Evolutionary conservation across 2,113 vertebrate species (phyloP), one percentile per base, ranked within the genome.

Genomic region (Chloropsis cyanopogon): DNA sequence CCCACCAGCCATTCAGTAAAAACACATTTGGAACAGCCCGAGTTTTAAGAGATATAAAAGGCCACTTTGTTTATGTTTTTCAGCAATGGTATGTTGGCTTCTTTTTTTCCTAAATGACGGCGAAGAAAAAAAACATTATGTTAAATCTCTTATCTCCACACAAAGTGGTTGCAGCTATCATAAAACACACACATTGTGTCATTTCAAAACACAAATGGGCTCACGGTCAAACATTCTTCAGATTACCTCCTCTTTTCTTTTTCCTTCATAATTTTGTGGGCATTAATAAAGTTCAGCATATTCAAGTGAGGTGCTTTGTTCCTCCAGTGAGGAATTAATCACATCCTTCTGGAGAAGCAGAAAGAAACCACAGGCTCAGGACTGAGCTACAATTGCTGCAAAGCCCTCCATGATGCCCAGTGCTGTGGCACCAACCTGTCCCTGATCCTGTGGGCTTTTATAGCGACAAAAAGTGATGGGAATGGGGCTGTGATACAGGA

Each of bases 121-220:
- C 8, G 0, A 88, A 94, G 69, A 23, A 82, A 90, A 75, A 94
- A 82, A 66, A 2, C 76, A 87, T 93, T 54, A 83, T 75, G 92
- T 83, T 92, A 90, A 93, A 92, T 86, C 72, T 72, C 95, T 95
- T 97, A 97, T 96, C 95, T 95, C 66, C 85, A 76, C 0, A 1
- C 82, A 84, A 86, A 96, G 85, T 92, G 93, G 84, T 86, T 83
- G 88, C 92, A 88, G 93, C 79, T 97, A 94, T 96, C 94, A 31
- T 49, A 96, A 96, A 96, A 88, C 90, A 96, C 94, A 95, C 94
- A 97, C 78, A 96, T 95, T 95, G 94, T 93, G 93, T 96, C 94
- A 95, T 96, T 97, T 52, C 96, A 82, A 94, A 96, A 95, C 92
- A 97, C 68, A 46, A 94, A 83, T 0, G 35, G 86, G 91, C 89